Conservation (phyloP, 2,888 invertebrate species). For the Nephrotoma guestfalica region DNA sequence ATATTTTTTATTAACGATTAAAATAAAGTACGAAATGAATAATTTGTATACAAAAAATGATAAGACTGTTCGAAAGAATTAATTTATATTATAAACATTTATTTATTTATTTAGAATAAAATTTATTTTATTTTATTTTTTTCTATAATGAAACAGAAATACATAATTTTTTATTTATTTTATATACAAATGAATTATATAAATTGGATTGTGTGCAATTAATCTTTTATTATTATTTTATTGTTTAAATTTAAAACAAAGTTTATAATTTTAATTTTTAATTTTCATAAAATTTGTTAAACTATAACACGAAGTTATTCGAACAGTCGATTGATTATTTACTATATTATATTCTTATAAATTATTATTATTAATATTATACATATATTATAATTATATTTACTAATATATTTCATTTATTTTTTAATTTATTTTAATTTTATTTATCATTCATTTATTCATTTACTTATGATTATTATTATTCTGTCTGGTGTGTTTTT, state of each 20-base stretch:
- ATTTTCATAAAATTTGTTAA: neutral
- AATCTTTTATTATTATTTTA: neutral
- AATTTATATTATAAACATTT: neutral
- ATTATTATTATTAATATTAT: neutral
- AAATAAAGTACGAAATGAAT: neutral
- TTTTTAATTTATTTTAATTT: neutral
- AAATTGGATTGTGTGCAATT: neutral
- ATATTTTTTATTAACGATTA: no score
- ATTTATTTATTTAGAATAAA: neutral
- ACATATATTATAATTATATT: neutral
- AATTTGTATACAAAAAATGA: neutral
- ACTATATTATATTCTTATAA: neutral
- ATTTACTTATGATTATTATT: neutral
- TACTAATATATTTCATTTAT: neutral
- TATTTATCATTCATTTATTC: neutral
- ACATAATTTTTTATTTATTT: neutral
- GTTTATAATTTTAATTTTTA: neutral
- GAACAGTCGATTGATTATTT: neutral
- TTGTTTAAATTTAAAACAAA: neutral
- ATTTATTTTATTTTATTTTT: neutral
- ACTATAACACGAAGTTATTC: neutral
- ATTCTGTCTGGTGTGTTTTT: neutral
- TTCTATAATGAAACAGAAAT: neutral
- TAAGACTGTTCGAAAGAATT: neutral
- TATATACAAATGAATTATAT: neutral